Evolutionary conservation across 1,140 invertebrate species (phyloP), one percentile per base, ranked within the genome.

Genomic region (Elymnias hypermnestra): DNA sequence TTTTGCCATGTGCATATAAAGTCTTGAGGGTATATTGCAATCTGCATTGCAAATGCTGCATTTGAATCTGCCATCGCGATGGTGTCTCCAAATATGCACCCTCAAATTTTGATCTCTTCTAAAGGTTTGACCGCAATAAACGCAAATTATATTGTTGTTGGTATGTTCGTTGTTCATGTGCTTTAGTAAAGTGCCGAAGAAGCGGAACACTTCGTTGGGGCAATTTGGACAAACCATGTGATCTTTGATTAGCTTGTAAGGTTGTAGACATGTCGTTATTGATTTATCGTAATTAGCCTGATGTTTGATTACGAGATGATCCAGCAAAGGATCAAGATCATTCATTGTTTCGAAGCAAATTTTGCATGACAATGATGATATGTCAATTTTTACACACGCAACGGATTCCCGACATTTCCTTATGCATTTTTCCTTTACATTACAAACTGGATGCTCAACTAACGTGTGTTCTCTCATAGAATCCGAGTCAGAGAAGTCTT

Each of bases 1-100:
- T 46, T 74, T 73, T 0, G 77, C 76, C 77, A 81, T 81, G 13
- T 84, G 81, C 70, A 76, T 75, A 41, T 78, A 79, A n/a, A 82
- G 15, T 23, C 74, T 60, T 0, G 77, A 84, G 0, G 77, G 77
- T 26, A 78, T 81, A 28, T 78, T 76, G 14, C 77, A 84, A 1
- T 81, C 77, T 0, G 71, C 59, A 2, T 56, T 67, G 12, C 78
- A 84, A 10, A 81, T 67, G 17, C 46, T 66, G 33, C 81, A 84
- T 40, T 73, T 83, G 18, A 83, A 84, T 12, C 71, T 45, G 1
- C 72, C 74, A 23, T 72, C 68, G n/a, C 72, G 57, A 37, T 84
- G 81, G 25, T 78, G 72, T 7, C 81, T 44, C 81, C 76, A 82
- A n/a, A 83, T 67, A 37, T 84, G 81, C 0, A 82, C 76, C 0